These are phyloP conservation scores for Eptesicus fuscus DNA, from an alignment of 2,113 vertebrate species.

Conservation along the genomic window DNA sequence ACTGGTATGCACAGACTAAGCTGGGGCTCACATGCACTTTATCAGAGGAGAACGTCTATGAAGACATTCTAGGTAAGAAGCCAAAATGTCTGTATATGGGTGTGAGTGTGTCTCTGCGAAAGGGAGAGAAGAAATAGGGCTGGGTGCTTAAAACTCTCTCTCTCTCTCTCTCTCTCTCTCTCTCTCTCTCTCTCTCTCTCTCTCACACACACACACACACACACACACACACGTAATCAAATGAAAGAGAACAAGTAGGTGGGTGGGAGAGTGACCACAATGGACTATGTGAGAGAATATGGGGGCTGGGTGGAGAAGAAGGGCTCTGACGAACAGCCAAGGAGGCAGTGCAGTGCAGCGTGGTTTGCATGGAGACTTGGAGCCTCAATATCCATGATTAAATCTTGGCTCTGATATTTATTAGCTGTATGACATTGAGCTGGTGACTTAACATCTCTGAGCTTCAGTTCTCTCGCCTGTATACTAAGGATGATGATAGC, in stretches of 20 bases:
- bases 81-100: neutral
- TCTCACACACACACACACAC: too few relatives aligned
- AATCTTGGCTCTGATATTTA: neutral
- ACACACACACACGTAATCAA: rapidly evolving
- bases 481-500: neutral
- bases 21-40: conserved; percentile 95
- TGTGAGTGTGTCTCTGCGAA: neutral
- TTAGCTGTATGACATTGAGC: neutral
- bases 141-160: conserved; percentile 6
- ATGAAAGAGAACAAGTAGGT: neutral
- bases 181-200: too few relatives aligned
- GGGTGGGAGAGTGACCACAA: too few relatives aligned
- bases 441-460: neutral
- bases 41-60: conserved; percentile 98
- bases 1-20: conserved; percentile 95
- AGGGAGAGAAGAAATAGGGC: neutral
- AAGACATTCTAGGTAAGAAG: conserved; percentile 95
- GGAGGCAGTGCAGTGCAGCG: neutral
- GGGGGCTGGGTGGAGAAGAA: neutral
- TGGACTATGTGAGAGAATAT: neutral
- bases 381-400: rapidly evolving
- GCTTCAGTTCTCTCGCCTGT: neutral
- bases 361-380: neutral
- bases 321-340: rapidly evolving
- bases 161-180: too few relatives aligned